Evolutionary conservation across 2,888 invertebrate genomes (phyloP), one percentile per base, ranked within the genome.

Genomic region (Andrena flavipes): DNA sequence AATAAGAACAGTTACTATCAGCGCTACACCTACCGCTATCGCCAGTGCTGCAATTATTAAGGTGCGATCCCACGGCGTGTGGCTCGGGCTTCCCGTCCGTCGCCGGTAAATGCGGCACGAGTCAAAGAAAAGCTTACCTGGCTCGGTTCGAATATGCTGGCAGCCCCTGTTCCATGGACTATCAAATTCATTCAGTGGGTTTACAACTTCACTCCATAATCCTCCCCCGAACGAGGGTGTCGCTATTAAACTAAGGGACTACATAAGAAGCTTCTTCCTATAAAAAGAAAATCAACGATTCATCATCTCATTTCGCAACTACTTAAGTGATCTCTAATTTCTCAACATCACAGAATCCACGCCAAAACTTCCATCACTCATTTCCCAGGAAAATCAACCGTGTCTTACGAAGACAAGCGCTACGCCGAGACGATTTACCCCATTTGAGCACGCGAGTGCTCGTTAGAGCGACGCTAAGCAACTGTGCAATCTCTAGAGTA

Each of bases 1-100:
- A 56, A 51, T 62, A 79, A 67, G 80, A 80, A 67, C 70, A 49
- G 29, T 33, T 35, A 13, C 72, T 62, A 60, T 62, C 56, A 80
- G 33, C 80, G 56, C 33, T 80, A 51, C 64, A 49, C 30, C 30
- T 33, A 67, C 71, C 29, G 23, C 60, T 20, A 70, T 29, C 7
- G 26, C 48, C 33, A 54, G 16, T 60, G 33, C 64, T 35, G 48
- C 59, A 29, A 80, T 77, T 60, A 80, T 60, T 78, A 23, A 35
- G 29, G 20, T 54, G 48, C 72, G 49, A 65, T 42, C 42, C 42
- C 42, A 42, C 42, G 42, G 42, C 42, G 42, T 16, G 42, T 42
- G 42, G 42, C 42, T 1, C 13, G 42, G 13, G 42, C 42, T 42
- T 4, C 42, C 42, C 3, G 3, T 13, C 13, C 42, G 3, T 42